Evolutionary conservation across 1,140 invertebrate species (phyloP).

Genomic region (Nomia melanderi): DNA sequence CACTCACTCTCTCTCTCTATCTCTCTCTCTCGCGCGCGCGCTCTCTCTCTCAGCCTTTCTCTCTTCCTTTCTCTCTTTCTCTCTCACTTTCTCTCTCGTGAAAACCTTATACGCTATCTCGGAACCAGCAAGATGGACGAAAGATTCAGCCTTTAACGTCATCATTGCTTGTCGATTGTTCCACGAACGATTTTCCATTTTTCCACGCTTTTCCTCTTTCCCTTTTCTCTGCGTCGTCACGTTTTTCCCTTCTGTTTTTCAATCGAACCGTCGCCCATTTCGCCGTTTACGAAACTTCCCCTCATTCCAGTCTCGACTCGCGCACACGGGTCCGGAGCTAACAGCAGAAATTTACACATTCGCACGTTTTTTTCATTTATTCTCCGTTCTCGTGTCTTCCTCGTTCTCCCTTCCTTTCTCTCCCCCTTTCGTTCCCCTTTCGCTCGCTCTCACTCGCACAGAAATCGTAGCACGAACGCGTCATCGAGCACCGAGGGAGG

Average conservation of each 20-base stretch:
- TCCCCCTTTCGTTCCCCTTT: too few relatives aligned
- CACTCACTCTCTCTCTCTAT: too few relatives aligned
- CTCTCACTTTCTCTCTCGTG: conserved; percentile 1
- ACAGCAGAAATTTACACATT: conserved; percentile 3
- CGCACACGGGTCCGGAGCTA: not conserved
- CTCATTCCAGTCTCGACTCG: not conserved
- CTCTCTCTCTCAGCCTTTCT: too few relatives aligned
- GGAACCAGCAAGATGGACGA: conserved; percentile 8
- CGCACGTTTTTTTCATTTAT: not conserved
- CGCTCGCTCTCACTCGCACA: not conserved
- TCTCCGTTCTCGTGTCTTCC: not conserved
- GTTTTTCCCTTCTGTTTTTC: too few relatives aligned
- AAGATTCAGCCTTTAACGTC: not conserved
- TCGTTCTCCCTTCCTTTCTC: too few relatives aligned
- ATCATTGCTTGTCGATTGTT: not conserved
- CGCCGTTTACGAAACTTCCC: not conserved
- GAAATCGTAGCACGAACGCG: conserved; percentile 26
- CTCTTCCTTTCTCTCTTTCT: not conserved
- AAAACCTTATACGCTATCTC: not conserved
- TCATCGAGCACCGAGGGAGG: conserved; percentile 30
- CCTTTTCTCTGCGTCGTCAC: too few relatives aligned
- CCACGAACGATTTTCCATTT: not conserved
- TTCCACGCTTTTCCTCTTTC: too few relatives aligned
- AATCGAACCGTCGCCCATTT: not conserved
- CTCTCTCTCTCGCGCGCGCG: too few relatives aligned